Base-by-base conservation (phyloP, 2,797 vertebrate genomes). In the Vespertilio murinus region DNA sequence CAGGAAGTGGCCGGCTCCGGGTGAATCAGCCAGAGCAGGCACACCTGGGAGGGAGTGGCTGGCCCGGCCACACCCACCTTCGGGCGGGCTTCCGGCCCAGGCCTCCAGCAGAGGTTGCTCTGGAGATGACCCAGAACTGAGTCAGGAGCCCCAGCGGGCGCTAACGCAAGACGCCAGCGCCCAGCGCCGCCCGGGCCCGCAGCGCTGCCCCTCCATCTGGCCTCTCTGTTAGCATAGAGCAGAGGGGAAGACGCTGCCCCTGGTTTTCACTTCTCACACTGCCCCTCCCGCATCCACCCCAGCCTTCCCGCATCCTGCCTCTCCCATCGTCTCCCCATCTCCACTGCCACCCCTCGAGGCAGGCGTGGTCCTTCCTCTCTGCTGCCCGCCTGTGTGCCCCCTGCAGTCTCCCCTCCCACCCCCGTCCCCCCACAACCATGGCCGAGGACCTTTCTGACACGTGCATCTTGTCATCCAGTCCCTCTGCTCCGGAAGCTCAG, bases 1-100 rank as follows among this genome's bases (percentile, higher is more conserved):
- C 47, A 77, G 94, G 94, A 96, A 94, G 81, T 87, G 88, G 78
- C 78, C 84, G 88, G 78, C 78, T 95, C 92, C 16, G 92, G 10
- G n/a, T 95, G 94, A 96, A 49, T 77, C 1, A 1, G 25, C 45
- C 52, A 25, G 45, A 33, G 7, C 20, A 35, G 30, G 7, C 20
- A 35, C 85, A 90, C 92, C 92, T 89, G 91, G 40, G n/a, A 56
- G 25, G 94, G 92, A 59, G 88, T 49, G 79, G 45, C 85, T 45
- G 73, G 40, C 4, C 1, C 23, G 1, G 69, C 65, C 78, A 79
- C 82, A 42, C 45, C 65, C 64, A n/a, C 90, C 93, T 38, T 23
- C 18, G 0, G 3, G 20, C n/a, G 42, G 75, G 74, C 78, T 92
- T 93, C 95, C 88, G 23, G 70, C 35, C 75, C 40, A 28, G 65